These are phyloP conservation scores for Drosophila sordidula DNA, from an alignment of 2,888 invertebrate genomes.

Conservation along the genomic window DNA sequence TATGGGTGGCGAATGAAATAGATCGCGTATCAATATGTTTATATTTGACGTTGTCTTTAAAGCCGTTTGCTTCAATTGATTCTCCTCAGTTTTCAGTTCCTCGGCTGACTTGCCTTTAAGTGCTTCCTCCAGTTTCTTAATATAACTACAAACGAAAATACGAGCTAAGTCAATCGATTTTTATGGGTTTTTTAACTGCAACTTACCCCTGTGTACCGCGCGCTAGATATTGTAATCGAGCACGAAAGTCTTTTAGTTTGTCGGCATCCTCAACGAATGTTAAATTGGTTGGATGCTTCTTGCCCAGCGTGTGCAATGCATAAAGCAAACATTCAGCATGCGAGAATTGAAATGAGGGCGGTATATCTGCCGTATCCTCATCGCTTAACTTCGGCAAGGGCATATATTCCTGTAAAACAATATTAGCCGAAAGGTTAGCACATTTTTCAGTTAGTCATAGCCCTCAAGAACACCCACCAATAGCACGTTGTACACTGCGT, in stretches of 20 bases:
- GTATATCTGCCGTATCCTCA: conserved; percentile 86
- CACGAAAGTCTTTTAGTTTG: conserved; percentile 93
- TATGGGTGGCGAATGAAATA: conserved; percentile 97
- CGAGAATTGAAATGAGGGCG: conserved; percentile 96
- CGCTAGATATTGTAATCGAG: conserved; percentile 96
- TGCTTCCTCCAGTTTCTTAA: conserved; percentile 85
- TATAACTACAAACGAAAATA: conserved; percentile 73
- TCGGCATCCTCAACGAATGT: conserved; percentile 89
- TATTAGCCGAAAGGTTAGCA: background rate
- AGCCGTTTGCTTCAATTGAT: conserved; percentile 91
- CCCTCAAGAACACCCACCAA: conserved; percentile 87
- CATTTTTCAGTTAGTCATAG: background rate
- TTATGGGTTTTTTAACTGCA: conserved; percentile 84
- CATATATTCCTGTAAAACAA: conserved; percentile 90
- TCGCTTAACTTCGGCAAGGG: conserved; percentile 92
- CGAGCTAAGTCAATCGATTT: conserved; percentile 80
- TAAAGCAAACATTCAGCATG: conserved; percentile 96
- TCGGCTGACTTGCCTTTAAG: conserved; percentile 89
- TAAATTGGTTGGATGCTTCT: conserved; percentile 91
- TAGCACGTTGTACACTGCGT: conserved; percentile 91
- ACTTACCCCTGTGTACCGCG: conserved; percentile 94
- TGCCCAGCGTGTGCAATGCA: conserved; percentile 90
- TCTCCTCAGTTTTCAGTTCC: conserved; percentile 91
- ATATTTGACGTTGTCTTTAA: conserved; percentile 96
- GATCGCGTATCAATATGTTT: conserved; percentile 95